Base-by-base conservation (phyloP, 2,888 invertebrate genomes). In the Drosophila parthenogenetica region DNA sequence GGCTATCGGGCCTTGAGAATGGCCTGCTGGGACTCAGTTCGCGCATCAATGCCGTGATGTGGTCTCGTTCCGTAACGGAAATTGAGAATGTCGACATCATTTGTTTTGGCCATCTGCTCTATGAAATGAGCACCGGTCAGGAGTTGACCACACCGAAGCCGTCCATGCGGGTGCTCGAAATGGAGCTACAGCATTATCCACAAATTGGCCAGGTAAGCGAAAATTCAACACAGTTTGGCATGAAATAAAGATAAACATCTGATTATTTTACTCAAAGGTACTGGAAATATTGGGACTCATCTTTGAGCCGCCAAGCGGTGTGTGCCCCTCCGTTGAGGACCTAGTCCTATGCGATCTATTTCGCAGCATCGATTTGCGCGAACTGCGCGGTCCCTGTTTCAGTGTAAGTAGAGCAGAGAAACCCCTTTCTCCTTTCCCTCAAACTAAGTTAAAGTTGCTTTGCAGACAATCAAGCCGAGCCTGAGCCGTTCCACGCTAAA, bases 111-210 rank as follows among this genome's bases (percentile, higher is more conserved):
- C 96, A 96, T 91, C 94, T 98, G 88, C 93, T 98, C 63, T 98
- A 96, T 91, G 98, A 98, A 93, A 98, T 98, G 98, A 95, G 97
- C 84, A 95, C 97, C 16, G 98, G 97, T 40, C 95, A 95, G 78
- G 96, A 97, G 89, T 93, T 97, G 73, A 95, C 95, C 79, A 93
- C 95, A 42, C 94, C 97, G 55, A 94, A 94, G 89, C 96, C 96
- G 53, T 94, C 96, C 77, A 94, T 95, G 3, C 95, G 95, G 74
- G 95, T 97, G 89, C 93, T 96, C 91, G 91, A 94, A 91, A 92
- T 95, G 92, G 95, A 96, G 91, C 92, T 96, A 80, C 94, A 94
- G 82, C 93, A 94, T 88, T 94, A 94, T 92, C 96, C 97, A 57
- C 95, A 96, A 93, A 96, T 96, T 90, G 92, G 91, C 90, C 77